These are phyloP conservation scores for Eublepharis macularius DNA, from an alignment of 2,113 vertebrate genomes.

Conservation along the genomic window DNA sequence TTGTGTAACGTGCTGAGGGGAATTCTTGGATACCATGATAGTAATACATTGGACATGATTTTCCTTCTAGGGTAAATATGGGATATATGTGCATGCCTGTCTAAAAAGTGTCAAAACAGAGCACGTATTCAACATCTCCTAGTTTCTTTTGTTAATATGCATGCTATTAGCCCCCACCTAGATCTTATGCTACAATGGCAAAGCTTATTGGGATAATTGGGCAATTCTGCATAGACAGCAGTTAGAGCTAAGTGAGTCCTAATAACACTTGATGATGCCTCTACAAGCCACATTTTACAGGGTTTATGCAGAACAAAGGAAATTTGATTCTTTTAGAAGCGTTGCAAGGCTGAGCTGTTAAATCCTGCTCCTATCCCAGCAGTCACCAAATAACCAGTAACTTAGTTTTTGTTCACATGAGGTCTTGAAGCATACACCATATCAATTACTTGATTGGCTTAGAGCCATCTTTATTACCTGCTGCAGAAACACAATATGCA, in stretches of 20 bases:
- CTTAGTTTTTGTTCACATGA: not conserved
- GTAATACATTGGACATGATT: not conserved
- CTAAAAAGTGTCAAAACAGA: not conserved
- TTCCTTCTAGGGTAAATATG: not conserved
- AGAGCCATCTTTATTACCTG: not conserved
- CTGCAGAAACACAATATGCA: fast-evolving
- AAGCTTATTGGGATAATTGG: no score
- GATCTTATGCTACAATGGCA: not conserved
- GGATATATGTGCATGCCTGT: not conserved
- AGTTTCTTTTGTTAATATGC: not conserved
- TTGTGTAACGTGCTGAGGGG: not conserved
- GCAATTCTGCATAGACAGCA: not conserved
- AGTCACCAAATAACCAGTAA: not conserved
- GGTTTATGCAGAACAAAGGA: not conserved
- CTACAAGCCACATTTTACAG: not conserved
- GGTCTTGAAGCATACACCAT: not conserved
- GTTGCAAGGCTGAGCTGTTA: not conserved
- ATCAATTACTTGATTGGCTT: not conserved
- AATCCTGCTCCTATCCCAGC: not conserved
- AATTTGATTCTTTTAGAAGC: not conserved
- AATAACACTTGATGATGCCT: not conserved
- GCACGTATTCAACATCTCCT: not conserved
- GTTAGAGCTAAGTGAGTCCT: not conserved
- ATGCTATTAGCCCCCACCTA: not conserved
- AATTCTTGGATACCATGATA: not conserved